Evolutionary conservation across 2,113 vertebrate species (phyloP), one percentile per base, ranked within the genome.

Genomic region (Nothocercus julius): DNA sequence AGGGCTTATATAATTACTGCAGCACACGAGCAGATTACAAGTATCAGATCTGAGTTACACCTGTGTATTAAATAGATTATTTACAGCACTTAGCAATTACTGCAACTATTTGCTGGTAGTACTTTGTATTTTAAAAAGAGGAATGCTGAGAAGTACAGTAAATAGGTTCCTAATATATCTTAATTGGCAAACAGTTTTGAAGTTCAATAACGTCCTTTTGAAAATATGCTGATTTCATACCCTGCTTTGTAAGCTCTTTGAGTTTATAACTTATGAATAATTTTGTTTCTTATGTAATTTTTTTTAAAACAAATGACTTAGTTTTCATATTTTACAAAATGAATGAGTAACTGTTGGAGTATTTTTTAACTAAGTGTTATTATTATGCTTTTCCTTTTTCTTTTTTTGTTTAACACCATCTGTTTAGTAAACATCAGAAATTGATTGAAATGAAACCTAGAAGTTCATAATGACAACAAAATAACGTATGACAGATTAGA

Each of bases 401-500:
- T 67, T 72, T 72, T 94, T 92, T 82, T 68, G 40, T 25, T 36
- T 96, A 96, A 95, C 91, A 90, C 97, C 97, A 97, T 98, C 96
- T 98, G 97, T 97, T 98, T 98, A 94, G 97, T 95, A 97, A 98
- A 97, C 96, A 97, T 94, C 90, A 91, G 72, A 96, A 96, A 97
- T 94, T 97, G 97, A 98, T 97, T 96, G 96, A 96, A 97, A 97
- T 36, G 93, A 96, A 97, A 97, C 95, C 94, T 95, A 28, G 92
- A 94, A 98, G 97, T 98, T 98, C 90, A 80, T 95, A 95, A 96
- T 13, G 68, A 91, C 94, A 98, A 96, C 94, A 96, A 97, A 98
- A 97, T 96, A 98, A 97, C 87, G 90, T 92, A 96, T 97, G 97
- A 97, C 95, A 97, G 92, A 97, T 97, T 96, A 98, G 97, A 97